phyloP scores from a whole-genome alignment of 23 tunicate species.

The Corella eumyota region DNA sequence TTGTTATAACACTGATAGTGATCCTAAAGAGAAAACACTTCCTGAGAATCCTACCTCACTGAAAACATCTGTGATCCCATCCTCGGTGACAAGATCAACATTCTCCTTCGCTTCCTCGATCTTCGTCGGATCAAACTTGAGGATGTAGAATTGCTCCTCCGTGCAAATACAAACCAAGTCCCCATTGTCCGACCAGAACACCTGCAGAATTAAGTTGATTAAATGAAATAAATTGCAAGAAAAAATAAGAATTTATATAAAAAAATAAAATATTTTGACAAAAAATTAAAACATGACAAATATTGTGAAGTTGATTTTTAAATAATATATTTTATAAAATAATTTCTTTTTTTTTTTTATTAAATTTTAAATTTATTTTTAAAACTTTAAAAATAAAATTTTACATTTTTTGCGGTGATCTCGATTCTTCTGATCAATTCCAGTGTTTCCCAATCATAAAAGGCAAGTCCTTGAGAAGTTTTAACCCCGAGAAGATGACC shows the following conservation, averaged over 20 bases:
- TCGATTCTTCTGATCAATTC: constrained; percentile 85
- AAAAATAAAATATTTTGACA: background rate
- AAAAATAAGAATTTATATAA: background rate
- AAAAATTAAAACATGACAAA: background rate
- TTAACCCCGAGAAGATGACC: constrained; percentile 86
- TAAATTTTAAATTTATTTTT: background rate
- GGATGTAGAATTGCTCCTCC: constrained; percentile 82
- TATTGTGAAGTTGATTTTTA: background rate
- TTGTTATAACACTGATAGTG: too few species aligned
- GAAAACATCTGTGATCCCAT: constrained; percentile 65
- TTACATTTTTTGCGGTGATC: constrained; percentile 77
- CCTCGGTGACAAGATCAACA: constrained; percentile 65
- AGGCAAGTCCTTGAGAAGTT: constrained; percentile 84
- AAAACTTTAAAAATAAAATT: too few species aligned
- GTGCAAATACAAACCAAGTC: constrained; percentile 80
- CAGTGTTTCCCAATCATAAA: constrained; percentile 84
- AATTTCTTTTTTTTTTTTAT: background rate
- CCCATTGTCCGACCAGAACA: constrained; percentile 95
- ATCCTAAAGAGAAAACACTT: too few species aligned
- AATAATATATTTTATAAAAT: background rate
- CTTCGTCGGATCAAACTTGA: constrained; percentile 67
- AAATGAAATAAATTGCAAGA: background rate
- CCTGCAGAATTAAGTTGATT: constrained; percentile 14
- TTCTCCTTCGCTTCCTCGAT: constrained; percentile 88
- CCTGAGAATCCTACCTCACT: constrained; percentile 51